Base-by-base conservation (phyloP, 2,888 invertebrate species). In the Coenonympha glycerion region DNA sequence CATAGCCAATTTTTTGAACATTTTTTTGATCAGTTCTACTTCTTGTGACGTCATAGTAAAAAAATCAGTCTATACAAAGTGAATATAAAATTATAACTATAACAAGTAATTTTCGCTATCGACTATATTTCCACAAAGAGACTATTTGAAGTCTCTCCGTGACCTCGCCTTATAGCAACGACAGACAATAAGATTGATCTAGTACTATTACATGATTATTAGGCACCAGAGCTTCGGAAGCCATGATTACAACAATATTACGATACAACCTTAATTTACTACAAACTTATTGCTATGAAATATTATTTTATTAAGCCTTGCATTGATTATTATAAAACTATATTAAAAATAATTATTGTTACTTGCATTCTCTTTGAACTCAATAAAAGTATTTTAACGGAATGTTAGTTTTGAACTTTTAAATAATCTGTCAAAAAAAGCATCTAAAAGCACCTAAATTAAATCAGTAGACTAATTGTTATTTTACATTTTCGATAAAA, bases 141-240 rank as follows among this genome's bases (percentile, higher is more conserved):
- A n/a, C n/a, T n/a, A n/a, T n/a, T n/a, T n/a, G n/a, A n/a, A n/a
- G n/a, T n/a, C n/a, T n/a, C n/a, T n/a, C n/a, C n/a, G n/a, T n/a
- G n/a, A n/a, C n/a, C n/a, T n/a, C n/a, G n/a, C n/a, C n/a, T n/a
- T n/a, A n/a, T n/a, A n/a, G n/a, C n/a, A n/a, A n/a, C n/a, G n/a
- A n/a, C n/a, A n/a, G n/a, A n/a, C n/a, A n/a, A n/a, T n/a, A n/a
- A n/a, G n/a, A n/a, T n/a, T n/a, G n/a, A n/a, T n/a, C n/a, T n/a
- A n/a, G n/a, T 24, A 33, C 30, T 13, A 18, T 13, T 22, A 33
- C 15, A 21, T 21, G 6, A 30, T 42, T 36, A 46, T 36, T 46
- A 37, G 42, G 65, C 68, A 71, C 69, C 58, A 63, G 55, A 48
- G 59, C 62, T 63, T 66, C 52, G 62, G 62, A 72, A 73, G 68